phyloP scores from a whole-genome alignment of 2,797 vertebrate species.

The Helicolenus hilgendorfi region DNA sequence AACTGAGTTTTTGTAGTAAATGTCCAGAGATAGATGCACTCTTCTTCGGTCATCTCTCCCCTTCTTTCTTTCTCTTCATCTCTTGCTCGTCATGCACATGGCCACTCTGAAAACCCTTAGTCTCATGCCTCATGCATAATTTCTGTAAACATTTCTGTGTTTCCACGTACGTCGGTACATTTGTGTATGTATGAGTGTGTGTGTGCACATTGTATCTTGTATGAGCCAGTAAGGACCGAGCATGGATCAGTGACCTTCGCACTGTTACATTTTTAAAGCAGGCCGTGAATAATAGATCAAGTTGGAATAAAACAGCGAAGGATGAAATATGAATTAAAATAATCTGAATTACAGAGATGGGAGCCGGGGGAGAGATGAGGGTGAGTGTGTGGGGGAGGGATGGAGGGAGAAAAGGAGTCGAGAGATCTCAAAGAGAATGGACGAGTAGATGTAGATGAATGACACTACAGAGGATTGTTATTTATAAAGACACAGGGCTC shows the following conservation, averaged over 20 bases:
- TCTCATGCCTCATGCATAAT: slow-evolving; percentile 41
- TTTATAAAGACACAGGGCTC: slow-evolving; percentile 22
- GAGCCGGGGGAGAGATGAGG: not conserved
- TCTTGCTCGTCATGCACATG: not conserved
- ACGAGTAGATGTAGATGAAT: slow-evolving; percentile 47
- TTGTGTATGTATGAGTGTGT: not conserved
- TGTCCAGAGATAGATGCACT: not conserved
- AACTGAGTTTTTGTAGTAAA: not conserved
- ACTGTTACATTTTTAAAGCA: slow-evolving; percentile 80
- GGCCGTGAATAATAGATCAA: slow-evolving; percentile 79
- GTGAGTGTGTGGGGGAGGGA: not conserved
- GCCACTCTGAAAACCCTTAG: slow-evolving; percentile 4
- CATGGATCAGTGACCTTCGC: slow-evolving; percentile 75
- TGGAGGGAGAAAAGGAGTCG: not conserved
- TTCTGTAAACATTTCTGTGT: slow-evolving; percentile 19
- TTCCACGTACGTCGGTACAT: slow-evolving; percentile 14
- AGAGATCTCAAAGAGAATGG: slow-evolving; percentile 60
- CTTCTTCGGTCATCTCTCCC: not conserved
- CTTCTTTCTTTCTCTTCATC: not conserved
- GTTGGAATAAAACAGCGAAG: slow-evolving; percentile 72
- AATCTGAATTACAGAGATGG: slow-evolving; percentile 68
- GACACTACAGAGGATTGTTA: slow-evolving; percentile 32
- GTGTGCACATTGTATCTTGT: not conserved
- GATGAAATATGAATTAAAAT: slow-evolving; percentile 82
- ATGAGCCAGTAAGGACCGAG: slow-evolving; percentile 19